Conservation (phyloP, 2,888 invertebrate species). For the Napeogenes sylphis region DNA sequence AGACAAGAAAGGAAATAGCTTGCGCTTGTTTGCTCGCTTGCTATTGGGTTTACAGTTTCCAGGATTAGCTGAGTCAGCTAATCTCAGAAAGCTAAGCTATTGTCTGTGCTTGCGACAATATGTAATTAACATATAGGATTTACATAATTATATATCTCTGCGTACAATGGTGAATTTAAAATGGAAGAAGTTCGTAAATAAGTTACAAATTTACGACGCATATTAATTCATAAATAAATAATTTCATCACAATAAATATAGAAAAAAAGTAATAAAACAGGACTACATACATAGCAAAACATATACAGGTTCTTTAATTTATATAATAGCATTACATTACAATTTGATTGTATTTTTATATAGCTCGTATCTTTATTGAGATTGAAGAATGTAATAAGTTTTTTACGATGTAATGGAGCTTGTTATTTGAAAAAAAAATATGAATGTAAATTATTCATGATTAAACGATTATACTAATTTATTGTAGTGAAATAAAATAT, state of each 20-base stretch:
- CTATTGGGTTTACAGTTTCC: neutral
- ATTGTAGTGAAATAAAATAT: too few relatives aligned
- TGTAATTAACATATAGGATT: conserved; percentile 5
- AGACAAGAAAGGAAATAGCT: neutral
- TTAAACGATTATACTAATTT: too few relatives aligned
- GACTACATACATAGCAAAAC: too few relatives aligned
- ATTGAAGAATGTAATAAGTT: too few relatives aligned
- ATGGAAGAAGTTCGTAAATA: too few relatives aligned
- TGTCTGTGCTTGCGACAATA: conserved; percentile 4
- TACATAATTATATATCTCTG: conserved; percentile 5
- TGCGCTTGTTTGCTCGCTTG: neutral
- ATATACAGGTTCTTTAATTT: too few relatives aligned
- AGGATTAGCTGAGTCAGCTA: neutral
- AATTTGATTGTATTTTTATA: too few relatives aligned
- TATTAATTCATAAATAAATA: too few relatives aligned
- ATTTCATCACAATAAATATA: neutral
- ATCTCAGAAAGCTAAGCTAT: conserved; percentile 3
- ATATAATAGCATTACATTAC: too few relatives aligned
- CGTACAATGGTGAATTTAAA: neutral
- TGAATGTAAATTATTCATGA: conserved; percentile 10
- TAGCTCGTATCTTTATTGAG: too few relatives aligned
- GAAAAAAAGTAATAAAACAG: neutral
- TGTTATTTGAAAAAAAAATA: neutral
- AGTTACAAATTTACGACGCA: too few relatives aligned
- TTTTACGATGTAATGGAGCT: neutral